A percentile compares a stretch with the other conserved stretches of the same genome.
These are phyloP conservation scores for Formica selysi DNA, from an alignment of 1,140 invertebrate species.

Conservation along the genomic window DNA sequence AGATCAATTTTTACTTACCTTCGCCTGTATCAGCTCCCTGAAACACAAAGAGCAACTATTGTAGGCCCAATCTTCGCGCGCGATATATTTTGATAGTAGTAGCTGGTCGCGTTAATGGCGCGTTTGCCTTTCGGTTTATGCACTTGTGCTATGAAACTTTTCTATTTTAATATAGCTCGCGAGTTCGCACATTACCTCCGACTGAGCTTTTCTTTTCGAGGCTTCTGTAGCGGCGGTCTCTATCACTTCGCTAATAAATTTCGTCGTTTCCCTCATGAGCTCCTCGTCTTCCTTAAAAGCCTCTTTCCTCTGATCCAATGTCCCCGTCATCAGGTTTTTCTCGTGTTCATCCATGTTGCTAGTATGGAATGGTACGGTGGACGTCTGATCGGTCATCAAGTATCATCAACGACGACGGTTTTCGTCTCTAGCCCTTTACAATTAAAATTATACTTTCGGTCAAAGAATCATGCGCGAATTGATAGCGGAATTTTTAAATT, in stretches of 20 bases:
- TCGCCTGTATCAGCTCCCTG: constrained; percentile 77
- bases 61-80: not conserved
- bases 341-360: constrained; percentile 81
- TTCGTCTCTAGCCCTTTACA: constrained; percentile 30
- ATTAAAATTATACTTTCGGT: constrained; percentile 27
- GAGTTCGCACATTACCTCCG: constrained; percentile 74
- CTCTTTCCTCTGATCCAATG: constrained; percentile 82
- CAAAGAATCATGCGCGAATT: not conserved
- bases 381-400: constrained; percentile 22
- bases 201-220: constrained; percentile 79
- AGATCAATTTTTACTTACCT: constrained; percentile 72
- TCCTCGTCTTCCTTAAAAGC: constrained; percentile 85
- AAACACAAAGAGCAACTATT: constrained; percentile 70
- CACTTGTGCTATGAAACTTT: not conserved
- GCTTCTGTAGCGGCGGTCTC: constrained; percentile 83
- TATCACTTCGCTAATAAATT: constrained; percentile 84
- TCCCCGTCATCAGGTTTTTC: constrained; percentile 78
- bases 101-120: not conserved
- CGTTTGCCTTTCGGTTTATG: not conserved
- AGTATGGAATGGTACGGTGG: not conserved
- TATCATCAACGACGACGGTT: constrained; percentile 17
- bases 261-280: constrained; percentile 84
- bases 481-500: not conserved
- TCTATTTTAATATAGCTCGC: not conserved
- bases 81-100: not conserved